These are phyloP conservation scores for Sicus ferrugineus DNA, from an alignment of 2,888 invertebrate species.

Conservation along the genomic window DNA sequence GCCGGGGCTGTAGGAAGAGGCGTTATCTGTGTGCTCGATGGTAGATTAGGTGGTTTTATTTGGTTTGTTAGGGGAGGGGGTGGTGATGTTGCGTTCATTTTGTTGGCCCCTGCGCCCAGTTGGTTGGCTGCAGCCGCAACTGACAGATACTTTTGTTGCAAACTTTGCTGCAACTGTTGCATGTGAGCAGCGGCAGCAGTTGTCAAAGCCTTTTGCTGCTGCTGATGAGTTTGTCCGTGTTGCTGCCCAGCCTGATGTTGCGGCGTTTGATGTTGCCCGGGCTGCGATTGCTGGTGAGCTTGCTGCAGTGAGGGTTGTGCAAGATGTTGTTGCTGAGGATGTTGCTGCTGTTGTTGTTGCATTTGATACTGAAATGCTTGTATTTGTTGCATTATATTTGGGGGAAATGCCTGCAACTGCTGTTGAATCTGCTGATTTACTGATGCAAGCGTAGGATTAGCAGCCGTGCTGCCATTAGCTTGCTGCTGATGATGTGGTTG, in stretches of 20 bases:
- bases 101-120: constrained; percentile 38
- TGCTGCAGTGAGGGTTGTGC: constrained; percentile 45
- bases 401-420: constrained; percentile 52
- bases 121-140: constrained; percentile 44
- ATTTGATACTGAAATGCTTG: constrained; percentile 55
- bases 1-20: constrained; percentile 44
- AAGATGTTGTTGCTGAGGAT: constrained; percentile 50
- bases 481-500: constrained; percentile 53
- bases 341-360: constrained; percentile 67
- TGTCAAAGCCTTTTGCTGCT: constrained; percentile 46
- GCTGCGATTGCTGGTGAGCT: constrained; percentile 46
- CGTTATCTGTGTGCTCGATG: constrained; percentile 52
- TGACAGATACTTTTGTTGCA: constrained; percentile 47
- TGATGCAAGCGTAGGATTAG: constrained; percentile 44
- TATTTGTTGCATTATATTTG: constrained; percentile 54
- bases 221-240: constrained; percentile 46
- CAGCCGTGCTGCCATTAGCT: constrained; percentile 51
- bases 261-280: constrained; percentile 39
- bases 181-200: constrained; percentile 42
- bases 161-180: constrained; percentile 46
- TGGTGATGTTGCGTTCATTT: constrained; percentile 42
- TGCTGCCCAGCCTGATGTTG: constrained; percentile 43
- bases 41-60: constrained; percentile 51
- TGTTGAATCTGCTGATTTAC: constrained; percentile 52
- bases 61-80: constrained; percentile 46